Conservation (phyloP, 1,140 invertebrate genomes). For the Adoxophyes honmai region DNA sequence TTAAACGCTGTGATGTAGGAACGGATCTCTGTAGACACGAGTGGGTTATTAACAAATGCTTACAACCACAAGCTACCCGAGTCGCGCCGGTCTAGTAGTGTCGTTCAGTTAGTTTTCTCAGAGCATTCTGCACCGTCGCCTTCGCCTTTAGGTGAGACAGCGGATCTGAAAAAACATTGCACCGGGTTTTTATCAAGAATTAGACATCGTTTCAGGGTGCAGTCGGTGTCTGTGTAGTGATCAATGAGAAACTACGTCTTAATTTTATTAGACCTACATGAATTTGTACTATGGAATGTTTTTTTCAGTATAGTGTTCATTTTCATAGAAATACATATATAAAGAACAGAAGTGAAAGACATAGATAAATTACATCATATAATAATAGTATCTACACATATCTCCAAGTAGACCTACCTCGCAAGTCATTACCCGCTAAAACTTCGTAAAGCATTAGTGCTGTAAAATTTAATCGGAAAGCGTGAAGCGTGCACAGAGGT, state of each 20-base stretch:
- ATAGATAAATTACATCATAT: neutral
- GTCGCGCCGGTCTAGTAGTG: constrained; percentile 43
- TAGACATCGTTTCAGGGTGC: neutral
- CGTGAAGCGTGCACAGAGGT: constrained; percentile 72
- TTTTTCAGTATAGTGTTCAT: constrained; percentile 2
- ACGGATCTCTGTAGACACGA: neutral
- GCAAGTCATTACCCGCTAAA: constrained; percentile 29
- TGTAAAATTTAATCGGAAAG: constrained; percentile 66
- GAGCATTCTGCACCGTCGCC: constrained; percentile 72
- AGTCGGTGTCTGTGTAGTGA: neutral
- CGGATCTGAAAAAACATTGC: constrained; percentile 61
- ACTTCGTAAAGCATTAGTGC: constrained; percentile 69
- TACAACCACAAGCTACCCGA: constrained; percentile 20
- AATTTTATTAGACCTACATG: constrained; percentile 1
- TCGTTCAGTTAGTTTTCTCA: constrained; percentile 71
- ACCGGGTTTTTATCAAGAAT: neutral
- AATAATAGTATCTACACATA: neutral
- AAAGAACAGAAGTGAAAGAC: constrained; percentile 4
- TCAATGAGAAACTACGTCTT: constrained; percentile 7
- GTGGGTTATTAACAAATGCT: constrained; percentile 40
- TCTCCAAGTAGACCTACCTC: neutral
- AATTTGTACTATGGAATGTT: neutral
- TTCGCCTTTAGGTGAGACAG: constrained; percentile 71
- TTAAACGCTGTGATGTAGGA: too few species aligned
- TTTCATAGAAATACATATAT: constrained; percentile 7